Evolutionary conservation across 2,113 vertebrate species (phyloP).

Genomic region (Natator depressus): DNA sequence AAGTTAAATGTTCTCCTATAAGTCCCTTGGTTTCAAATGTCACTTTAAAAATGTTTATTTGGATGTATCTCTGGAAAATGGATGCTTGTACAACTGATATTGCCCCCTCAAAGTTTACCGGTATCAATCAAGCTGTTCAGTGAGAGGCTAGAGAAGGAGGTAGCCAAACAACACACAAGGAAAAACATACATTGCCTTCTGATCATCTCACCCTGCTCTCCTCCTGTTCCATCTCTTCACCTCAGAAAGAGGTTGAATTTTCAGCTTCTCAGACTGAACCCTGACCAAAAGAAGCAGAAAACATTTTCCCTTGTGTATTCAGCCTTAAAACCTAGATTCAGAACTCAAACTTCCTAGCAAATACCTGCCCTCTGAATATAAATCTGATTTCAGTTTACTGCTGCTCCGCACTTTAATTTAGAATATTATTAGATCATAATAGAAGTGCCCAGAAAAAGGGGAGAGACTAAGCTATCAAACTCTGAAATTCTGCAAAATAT

Average conservation of each 20-base stretch:
- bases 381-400: neutral
- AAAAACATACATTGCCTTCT: neutral
- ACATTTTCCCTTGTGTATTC: neutral
- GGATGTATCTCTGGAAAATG: neutral
- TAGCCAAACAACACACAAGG: neutral
- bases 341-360: neutral
- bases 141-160: neutral
- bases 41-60: too few relatives aligned
- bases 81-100: neutral
- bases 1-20: neutral
- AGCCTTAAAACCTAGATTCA: neutral
- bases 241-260: neutral
- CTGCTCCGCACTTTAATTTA: neutral
- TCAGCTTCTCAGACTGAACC: neutral
- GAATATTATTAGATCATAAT: neutral
- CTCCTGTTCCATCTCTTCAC: neutral
- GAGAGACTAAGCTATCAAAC: neutral
- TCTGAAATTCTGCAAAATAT: neutral
- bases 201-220: neutral
- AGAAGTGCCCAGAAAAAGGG: neutral
- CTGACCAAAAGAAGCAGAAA: neutral
- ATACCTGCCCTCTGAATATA: neutral
- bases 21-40: too few relatives aligned
- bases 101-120: neutral
- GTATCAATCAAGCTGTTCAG: neutral